Percentiles rank a stretch among this genome's conserved stretches.
phyloP scores from a whole-genome alignment of 2,113 vertebrate genomes.

The Passer domesticus region DNA sequence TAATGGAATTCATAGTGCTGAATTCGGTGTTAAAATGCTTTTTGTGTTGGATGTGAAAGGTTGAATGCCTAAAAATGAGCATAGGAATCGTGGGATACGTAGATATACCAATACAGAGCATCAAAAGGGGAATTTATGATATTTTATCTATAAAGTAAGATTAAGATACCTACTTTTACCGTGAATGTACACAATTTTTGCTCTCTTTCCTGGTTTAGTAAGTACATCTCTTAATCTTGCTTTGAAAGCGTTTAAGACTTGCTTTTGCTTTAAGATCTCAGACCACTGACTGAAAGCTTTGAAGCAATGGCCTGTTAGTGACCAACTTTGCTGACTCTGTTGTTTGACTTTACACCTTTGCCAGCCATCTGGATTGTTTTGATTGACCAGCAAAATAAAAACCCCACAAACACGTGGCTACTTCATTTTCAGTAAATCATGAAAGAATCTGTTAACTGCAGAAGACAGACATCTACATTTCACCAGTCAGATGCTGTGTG shows the following conservation, averaged over 20 bases:
- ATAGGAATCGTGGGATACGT: not conserved
- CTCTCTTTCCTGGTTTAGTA: not conserved
- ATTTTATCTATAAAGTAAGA: not conserved
- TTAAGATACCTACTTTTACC: not conserved
- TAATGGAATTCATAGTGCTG: not conserved
- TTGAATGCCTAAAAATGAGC: not conserved
- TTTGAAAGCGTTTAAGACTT: not conserved
- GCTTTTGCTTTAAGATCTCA: not conserved
- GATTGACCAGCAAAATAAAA: not conserved
- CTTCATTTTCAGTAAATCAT: not conserved
- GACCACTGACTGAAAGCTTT: not conserved
- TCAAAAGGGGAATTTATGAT: not conserved
- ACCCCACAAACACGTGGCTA: accelerated
- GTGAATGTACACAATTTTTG: not conserved
- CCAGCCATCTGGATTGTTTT: not conserved
- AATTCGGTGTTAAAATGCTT: not conserved
- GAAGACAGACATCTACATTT: not conserved
- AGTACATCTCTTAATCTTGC: not conserved
- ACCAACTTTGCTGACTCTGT: not conserved
- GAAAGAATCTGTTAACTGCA: not conserved
- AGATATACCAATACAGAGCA: not conserved
- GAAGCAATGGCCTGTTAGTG: not conserved
- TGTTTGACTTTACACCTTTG: not conserved
- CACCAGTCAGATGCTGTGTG: not conserved
- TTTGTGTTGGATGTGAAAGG: not conserved